Conservation (phyloP, 2,113 vertebrate genomes). For the Scomber japonicus region DNA sequence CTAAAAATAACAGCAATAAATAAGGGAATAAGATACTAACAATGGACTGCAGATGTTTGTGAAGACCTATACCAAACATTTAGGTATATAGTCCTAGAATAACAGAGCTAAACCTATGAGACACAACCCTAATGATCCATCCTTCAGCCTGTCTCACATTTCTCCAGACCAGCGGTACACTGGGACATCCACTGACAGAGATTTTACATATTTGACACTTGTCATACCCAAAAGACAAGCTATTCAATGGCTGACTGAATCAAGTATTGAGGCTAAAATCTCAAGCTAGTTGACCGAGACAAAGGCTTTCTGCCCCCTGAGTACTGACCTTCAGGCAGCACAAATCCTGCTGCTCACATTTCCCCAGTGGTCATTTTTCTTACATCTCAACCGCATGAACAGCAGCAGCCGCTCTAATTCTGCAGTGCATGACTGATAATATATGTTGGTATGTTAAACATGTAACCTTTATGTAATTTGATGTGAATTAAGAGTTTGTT, state of each 20-base stretch:
- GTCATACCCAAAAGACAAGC: background rate
- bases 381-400: conserved; percentile 3
- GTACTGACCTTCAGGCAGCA: conserved; percentile 11
- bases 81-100: background rate
- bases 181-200: conserved; percentile 4
- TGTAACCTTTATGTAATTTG: background rate
- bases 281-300: background rate
- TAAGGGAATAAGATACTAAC: background rate
- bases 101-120: background rate
- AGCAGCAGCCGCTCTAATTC: background rate
- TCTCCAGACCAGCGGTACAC: background rate
- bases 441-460: background rate
- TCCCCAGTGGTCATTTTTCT: background rate
- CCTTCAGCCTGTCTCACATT: conserved; percentile 5
- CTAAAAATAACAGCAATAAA: background rate
- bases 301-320: conserved; percentile 1
- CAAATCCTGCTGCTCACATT: background rate
- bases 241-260: background rate
- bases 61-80: background rate
- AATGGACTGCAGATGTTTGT: background rate
- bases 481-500: background rate
- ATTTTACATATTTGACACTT: conserved; percentile 25
- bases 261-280: conserved; percentile 15
- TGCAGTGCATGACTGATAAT: background rate
- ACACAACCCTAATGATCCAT: background rate